Conservation (phyloP, 1,140 invertebrate genomes). For the Medauroidea extradentata region DNA sequence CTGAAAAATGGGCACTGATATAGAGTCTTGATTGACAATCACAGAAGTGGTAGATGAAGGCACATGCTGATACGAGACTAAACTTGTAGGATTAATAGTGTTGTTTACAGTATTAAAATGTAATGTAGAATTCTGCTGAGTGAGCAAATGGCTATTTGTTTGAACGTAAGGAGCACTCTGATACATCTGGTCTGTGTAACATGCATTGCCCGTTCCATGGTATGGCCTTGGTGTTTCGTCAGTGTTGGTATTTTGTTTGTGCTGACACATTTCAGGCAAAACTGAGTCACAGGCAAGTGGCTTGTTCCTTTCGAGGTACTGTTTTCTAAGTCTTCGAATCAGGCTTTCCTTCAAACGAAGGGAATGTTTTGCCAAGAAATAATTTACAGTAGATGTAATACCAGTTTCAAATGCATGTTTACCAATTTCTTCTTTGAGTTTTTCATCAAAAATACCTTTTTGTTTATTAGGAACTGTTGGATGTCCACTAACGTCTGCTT, state of each 20-base stretch:
- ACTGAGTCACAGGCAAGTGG: too few species aligned
- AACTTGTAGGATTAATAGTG: background rate
- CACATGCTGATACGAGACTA: constrained; percentile 1
- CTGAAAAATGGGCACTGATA: background rate
- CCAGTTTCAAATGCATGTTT: constrained; percentile 31
- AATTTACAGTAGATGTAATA: constrained; percentile 29
- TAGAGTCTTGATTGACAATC: constrained; percentile 1
- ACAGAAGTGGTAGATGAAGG: background rate
- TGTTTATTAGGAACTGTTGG: background rate
- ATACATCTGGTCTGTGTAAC: too few species aligned
- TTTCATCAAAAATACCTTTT: constrained; percentile 21
- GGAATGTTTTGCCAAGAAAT: constrained; percentile 34
- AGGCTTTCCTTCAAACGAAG: constrained; percentile 35
- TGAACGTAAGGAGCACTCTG: too few species aligned
- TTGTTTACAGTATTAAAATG: too few species aligned
- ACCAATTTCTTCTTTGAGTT: constrained; percentile 39
- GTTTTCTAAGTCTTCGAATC: constrained; percentile 37
- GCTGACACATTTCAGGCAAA: too few species aligned
- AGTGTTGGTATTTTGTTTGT: too few species aligned
- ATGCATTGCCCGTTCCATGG: too few species aligned
- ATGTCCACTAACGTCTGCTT: background rate
- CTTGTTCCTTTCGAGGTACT: constrained; percentile 20
- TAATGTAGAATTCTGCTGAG: background rate
- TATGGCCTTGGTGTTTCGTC: too few species aligned
- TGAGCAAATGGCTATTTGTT: too few species aligned